phyloP scores from a whole-genome alignment of 2,113 vertebrate species.

The Chroicocephalus ridibundus region DNA sequence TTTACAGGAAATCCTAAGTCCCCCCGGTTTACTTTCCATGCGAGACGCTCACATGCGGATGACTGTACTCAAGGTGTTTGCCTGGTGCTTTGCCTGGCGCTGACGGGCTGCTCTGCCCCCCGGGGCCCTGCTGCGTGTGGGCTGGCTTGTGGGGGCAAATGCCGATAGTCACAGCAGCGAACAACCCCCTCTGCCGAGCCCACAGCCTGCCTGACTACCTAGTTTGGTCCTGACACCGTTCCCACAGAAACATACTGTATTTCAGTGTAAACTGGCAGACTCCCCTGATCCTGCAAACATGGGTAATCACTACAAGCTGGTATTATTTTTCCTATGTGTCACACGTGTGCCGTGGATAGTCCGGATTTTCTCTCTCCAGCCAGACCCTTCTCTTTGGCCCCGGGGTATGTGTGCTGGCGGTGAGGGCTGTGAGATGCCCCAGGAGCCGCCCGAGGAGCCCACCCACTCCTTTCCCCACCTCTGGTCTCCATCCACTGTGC shows the following conservation, averaged over 20 bases:
- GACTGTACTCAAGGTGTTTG: background rate
- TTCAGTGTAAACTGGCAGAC: background rate
- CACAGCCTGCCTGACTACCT: background rate
- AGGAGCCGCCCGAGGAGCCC: background rate
- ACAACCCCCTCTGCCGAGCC: background rate
- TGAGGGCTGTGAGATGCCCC: background rate
- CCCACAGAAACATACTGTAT: background rate
- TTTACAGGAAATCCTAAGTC: background rate
- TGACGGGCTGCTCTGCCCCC: background rate
- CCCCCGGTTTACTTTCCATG: background rate
- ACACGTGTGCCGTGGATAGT: background rate
- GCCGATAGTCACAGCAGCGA: background rate
- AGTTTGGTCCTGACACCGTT: accelerated
- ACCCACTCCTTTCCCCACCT: background rate
- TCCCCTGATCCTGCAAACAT: accelerated
- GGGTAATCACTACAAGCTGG: background rate
- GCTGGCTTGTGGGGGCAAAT: background rate
- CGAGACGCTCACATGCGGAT: background rate
- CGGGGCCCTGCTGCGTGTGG: accelerated
- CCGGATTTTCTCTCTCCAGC: background rate
- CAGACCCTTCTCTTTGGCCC: background rate
- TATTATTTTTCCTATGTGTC: background rate
- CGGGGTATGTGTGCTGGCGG: background rate
- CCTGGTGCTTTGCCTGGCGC: background rate
- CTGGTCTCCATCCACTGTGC: background rate